A percentile compares a stretch with the other conserved stretches of the same genome.
Evolutionary conservation across 2,113 vertebrate species (phyloP).

Genomic region (Ia io): DNA sequence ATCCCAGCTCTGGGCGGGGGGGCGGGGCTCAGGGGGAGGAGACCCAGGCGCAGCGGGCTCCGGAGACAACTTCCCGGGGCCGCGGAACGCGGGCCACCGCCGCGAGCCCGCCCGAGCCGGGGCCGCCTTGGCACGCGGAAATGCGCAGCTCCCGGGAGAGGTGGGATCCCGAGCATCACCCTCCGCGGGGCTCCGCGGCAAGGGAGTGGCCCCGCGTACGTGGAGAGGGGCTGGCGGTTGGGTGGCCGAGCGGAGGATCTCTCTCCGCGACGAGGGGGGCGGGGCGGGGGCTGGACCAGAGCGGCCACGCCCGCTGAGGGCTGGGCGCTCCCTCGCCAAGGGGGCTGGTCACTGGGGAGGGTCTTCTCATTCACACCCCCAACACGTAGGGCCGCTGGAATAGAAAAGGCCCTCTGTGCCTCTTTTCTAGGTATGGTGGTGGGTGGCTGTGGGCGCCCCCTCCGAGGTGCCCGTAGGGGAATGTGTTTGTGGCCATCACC

Average conservation of each 20-base stretch:
- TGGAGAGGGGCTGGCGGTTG: neutral
- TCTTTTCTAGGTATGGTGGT: neutral
- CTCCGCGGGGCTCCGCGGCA: neutral
- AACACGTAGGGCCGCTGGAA: neutral
- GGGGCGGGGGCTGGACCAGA: neutral
- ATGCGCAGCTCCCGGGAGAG: conserved; percentile 18
- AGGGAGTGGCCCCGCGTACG: neutral
- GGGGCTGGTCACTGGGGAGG: neutral
- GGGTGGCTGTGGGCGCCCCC: neutral
- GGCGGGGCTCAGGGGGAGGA: conserved; percentile 69
- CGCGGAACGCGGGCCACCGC: conserved; percentile 8
- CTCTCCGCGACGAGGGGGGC: neutral
- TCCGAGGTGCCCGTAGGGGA: neutral
- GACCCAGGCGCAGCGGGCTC: conserved; percentile 58
- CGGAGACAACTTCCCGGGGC: conserved; percentile 69
- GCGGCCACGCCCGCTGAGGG: conserved; percentile 48
- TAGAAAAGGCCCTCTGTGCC: neutral
- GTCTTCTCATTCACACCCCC: neutral
- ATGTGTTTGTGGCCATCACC: neutral
- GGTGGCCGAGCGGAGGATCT: neutral
- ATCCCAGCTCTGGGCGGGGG: conserved; percentile 37
- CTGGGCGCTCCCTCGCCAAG: neutral
- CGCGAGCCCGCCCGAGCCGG: neutral
- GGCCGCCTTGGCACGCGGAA: neutral
- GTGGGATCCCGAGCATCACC: conserved; percentile 41